Conservation (phyloP, 2,888 invertebrate genomes). For the Lasioglossum oenotherae region DNA sequence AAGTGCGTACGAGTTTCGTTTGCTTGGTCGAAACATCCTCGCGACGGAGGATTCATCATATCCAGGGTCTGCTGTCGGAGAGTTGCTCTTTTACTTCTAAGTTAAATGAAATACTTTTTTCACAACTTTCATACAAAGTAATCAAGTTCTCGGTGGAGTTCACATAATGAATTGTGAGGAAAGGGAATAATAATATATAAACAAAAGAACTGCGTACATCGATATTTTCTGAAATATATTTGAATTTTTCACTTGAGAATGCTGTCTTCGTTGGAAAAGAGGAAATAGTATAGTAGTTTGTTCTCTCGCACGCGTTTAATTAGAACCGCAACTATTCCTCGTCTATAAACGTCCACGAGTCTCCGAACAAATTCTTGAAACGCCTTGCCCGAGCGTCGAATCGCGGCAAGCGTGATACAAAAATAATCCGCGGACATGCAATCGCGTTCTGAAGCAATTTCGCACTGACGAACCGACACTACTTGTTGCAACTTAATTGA, state of each 20-base stretch:
- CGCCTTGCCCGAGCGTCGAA: slow-evolving; percentile 3
- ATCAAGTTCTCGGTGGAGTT: no score
- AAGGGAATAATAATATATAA: neutral
- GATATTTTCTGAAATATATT: neutral
- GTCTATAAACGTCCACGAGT: neutral
- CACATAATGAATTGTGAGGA: no score
- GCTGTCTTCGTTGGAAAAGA: neutral
- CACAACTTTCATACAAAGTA: no score
- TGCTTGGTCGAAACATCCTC: neutral
- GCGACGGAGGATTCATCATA: neutral
- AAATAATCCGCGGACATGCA: slow-evolving; percentile 20
- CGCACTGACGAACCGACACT: slow-evolving; percentile 7
- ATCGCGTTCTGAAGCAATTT: slow-evolving; percentile 3
- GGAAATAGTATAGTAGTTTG: neutral
- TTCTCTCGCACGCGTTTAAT: neutral
- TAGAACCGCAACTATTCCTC: slow-evolving; percentile 3
- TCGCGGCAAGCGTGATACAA: slow-evolving; percentile 18
- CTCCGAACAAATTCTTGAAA: slow-evolving; percentile 6
- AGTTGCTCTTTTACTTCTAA: no score
- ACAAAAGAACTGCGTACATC: neutral
- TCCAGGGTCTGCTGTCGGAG: no score
- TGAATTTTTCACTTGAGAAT: neutral
- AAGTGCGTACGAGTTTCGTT: neutral
- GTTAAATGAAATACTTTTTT: no score
- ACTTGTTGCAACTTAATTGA: slow-evolving; percentile 26